phyloP scores from a whole-genome alignment of 2,888 invertebrate genomes.

The Pasiphila rectangulata region DNA sequence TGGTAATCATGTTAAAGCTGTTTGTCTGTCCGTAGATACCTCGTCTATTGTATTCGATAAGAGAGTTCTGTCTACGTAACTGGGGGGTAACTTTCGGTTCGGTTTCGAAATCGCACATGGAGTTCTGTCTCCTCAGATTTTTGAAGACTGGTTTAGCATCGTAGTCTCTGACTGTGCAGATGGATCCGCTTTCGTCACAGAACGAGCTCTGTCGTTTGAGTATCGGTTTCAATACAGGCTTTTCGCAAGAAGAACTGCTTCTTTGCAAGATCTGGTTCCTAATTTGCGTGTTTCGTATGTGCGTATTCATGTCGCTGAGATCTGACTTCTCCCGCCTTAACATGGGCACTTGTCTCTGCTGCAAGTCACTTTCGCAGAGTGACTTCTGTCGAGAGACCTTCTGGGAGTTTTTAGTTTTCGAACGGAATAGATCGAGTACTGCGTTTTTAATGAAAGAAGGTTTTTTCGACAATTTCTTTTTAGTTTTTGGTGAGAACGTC shows the following conservation, averaged over 20 bases:
- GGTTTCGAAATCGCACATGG: slow-evolving; percentile 78
- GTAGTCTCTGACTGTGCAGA: slow-evolving; percentile 72
- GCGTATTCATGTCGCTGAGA: slow-evolving; percentile 64
- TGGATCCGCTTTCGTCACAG: slow-evolving; percentile 72
- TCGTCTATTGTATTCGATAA: slow-evolving; percentile 76
- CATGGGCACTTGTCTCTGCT: slow-evolving; percentile 67
- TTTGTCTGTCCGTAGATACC: slow-evolving; percentile 71
- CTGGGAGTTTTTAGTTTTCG: slow-evolving; percentile 74
- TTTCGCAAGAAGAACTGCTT: slow-evolving; percentile 77
- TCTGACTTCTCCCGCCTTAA: slow-evolving; percentile 75
- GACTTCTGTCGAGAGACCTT: slow-evolving; percentile 78
- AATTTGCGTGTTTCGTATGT: slow-evolving; percentile 69
- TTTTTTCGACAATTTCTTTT: slow-evolving; percentile 81
- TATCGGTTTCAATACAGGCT: slow-evolving; percentile 70
- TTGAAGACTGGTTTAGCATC: slow-evolving; percentile 69
- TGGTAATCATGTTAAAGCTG: slow-evolving; percentile 78
- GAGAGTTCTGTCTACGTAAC: slow-evolving; percentile 77
- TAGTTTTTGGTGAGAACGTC: slow-evolving; percentile 78
- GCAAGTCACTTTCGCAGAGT: slow-evolving; percentile 72
- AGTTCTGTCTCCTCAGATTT: slow-evolving; percentile 69
- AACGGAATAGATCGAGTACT: slow-evolving; percentile 77
- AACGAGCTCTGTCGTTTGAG: slow-evolving; percentile 76
- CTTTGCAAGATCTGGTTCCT: slow-evolving; percentile 74
- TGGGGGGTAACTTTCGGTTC: slow-evolving; percentile 79
- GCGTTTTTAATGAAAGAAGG: slow-evolving; percentile 80